These are phyloP conservation scores for Erythrocercus mccallii DNA, from an alignment of 2,113 vertebrate species.

Conservation along the genomic window DNA sequence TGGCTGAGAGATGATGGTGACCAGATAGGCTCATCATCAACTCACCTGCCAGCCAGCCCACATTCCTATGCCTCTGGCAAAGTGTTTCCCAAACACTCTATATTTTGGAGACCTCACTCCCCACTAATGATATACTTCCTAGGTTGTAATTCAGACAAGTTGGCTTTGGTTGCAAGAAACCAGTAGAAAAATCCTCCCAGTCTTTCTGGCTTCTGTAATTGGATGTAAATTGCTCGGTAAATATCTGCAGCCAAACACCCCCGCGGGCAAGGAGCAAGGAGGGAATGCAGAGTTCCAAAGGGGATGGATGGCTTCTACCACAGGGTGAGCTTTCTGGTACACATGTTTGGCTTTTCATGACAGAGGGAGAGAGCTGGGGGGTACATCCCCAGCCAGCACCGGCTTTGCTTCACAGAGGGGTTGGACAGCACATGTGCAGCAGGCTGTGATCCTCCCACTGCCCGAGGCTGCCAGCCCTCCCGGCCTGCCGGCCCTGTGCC, in stretches of 20 bases:
- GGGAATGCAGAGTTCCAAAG: not conserved
- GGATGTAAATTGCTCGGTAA: not conserved
- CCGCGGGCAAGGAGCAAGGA: not conserved
- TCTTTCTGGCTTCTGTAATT: slow-evolving; percentile 7
- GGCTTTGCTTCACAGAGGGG: not conserved
- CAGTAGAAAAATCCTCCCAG: slow-evolving; percentile 37
- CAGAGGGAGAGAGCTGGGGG: not conserved
- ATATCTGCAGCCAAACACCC: slow-evolving; percentile 7
- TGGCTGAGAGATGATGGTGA: not conserved
- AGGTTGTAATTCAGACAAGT: slow-evolving; percentile 23
- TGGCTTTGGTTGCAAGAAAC: slow-evolving; percentile 7
- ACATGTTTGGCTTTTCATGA: not conserved
- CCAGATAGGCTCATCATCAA: not conserved
- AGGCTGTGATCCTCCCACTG: not conserved
- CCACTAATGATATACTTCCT: slow-evolving; percentile 46
- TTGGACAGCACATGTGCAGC: not conserved
- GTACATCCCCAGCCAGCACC: not conserved
- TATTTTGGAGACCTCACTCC: slow-evolving; percentile 21
- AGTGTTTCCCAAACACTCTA: not conserved
- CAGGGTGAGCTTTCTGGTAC: not conserved
- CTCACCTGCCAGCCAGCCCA: accelerated
- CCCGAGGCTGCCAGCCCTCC: not conserved
- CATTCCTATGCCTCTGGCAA: not conserved
- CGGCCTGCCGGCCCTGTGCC: not conserved
- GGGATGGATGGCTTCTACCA: not conserved